Evolutionary conservation across 2,888 invertebrate species (phyloP).

Genomic region (Dolichomitus sp.): DNA sequence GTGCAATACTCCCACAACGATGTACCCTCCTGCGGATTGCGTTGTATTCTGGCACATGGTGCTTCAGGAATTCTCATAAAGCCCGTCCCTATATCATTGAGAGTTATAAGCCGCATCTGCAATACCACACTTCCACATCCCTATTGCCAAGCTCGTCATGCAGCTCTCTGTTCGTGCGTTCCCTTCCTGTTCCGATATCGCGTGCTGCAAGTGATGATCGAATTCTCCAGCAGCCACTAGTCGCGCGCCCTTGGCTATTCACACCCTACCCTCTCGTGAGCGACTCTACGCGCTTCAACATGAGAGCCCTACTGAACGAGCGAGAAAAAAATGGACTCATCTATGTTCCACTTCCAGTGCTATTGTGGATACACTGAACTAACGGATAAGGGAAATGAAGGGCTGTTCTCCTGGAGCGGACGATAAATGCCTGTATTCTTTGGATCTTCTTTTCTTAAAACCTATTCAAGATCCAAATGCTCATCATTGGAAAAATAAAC

Average conservation of each 20-base stretch:
- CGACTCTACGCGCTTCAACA: background rate
- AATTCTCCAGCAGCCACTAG: conserved; percentile 36
- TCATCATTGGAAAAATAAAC: too few relatives aligned
- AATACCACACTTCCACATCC: conserved; percentile 8
- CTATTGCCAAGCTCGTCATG: conserved; percentile 17
- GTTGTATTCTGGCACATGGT: conserved; percentile 15
- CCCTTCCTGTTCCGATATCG: conserved; percentile 41
- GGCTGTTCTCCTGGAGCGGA: background rate
- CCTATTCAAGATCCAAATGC: background rate
- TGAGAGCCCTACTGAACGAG: background rate
- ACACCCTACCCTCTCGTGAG: background rate
- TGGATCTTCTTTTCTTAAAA: background rate
- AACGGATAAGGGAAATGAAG: background rate
- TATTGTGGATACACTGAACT: background rate
- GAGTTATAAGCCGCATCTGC: conserved; percentile 32
- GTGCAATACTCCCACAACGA: conserved; percentile 2
- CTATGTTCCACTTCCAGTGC: background rate
- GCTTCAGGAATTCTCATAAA: conserved; percentile 56
- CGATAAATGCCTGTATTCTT: background rate
- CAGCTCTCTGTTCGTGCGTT: conserved; percentile 16
- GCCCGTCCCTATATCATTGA: conserved; percentile 12
- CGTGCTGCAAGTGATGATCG: conserved; percentile 8
- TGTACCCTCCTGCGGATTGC: conserved; percentile 6
- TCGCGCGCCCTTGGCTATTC: conserved; percentile 5
- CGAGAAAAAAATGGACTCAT: background rate